phyloP scores from a whole-genome alignment of 1,140 invertebrate species.

The Ceratoteleas bidentatus region DNA sequence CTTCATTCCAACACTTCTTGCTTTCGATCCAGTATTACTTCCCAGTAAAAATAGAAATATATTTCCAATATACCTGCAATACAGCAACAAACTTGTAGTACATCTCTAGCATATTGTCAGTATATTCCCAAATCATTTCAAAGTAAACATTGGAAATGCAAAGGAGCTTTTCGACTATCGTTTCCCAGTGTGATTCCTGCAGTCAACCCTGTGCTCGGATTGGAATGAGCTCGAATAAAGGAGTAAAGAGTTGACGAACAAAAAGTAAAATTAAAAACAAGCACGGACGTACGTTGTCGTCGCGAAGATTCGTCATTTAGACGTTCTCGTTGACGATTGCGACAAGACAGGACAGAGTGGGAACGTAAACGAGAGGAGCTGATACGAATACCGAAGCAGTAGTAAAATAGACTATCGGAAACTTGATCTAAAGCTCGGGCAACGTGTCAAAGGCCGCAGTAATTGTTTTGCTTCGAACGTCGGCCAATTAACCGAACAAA shows the following conservation, averaged over 20 bases:
- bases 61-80: no score
- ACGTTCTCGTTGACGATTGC: slow-evolving; percentile 36
- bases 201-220: background rate
- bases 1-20: no score
- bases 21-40: no score
- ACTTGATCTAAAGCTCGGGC: slow-evolving; percentile 58
- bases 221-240: slow-evolving; percentile 45
- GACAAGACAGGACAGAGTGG: slow-evolving; percentile 38
- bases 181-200: background rate
- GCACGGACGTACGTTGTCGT: slow-evolving; percentile 30
- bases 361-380: slow-evolving; percentile 57
- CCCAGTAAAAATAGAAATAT: no score
- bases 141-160: no score
- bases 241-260: slow-evolving; percentile 31
- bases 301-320: slow-evolving; percentile 27
- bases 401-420: slow-evolving; percentile 56
- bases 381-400: slow-evolving; percentile 59
- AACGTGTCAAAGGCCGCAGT: slow-evolving; percentile 44
- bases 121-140: no score
- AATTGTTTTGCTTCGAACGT: slow-evolving; percentile 4
- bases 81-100: no score
- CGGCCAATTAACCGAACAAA: background rate
- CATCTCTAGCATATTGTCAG: background rate
- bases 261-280: slow-evolving; percentile 36
- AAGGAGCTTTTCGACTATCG: no score